A percentile compares a stretch with the other conserved stretches of the same genome.
These are phyloP conservation scores for Panulirus ornatus DNA, from an alignment of 1,140 invertebrate species.

Conservation along the genomic window DNA sequence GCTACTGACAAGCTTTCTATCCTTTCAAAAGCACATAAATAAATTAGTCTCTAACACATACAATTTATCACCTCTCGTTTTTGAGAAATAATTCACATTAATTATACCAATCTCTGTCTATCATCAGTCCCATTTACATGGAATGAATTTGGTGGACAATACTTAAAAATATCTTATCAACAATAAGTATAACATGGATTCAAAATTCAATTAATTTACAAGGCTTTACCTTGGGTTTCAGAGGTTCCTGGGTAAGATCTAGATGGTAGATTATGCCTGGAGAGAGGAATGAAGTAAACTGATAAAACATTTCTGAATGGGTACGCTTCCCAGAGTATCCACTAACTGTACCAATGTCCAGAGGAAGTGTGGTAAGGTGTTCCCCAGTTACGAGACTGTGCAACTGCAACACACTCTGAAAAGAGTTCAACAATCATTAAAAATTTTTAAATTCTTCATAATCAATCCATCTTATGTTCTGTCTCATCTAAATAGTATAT, in stretches of 20 bases:
- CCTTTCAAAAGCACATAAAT: too few relatives aligned
- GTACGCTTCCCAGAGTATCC: constrained; percentile 91
- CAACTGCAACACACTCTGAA: constrained; percentile 90
- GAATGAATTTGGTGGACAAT: too few relatives aligned
- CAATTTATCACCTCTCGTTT: too few relatives aligned
- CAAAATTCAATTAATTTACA: background rate
- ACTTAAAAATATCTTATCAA: too few relatives aligned
- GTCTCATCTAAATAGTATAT: too few relatives aligned
- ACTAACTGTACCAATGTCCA: constrained; percentile 92
- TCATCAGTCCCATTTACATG: too few relatives aligned
- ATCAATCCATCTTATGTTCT: too few relatives aligned
- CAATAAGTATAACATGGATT: too few relatives aligned
- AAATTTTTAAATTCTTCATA: background rate
- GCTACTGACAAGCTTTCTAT: too few relatives aligned
- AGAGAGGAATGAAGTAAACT: constrained; percentile 95
- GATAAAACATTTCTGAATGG: constrained; percentile 94
- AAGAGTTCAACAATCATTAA: constrained; percentile 76
- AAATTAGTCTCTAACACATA: too few relatives aligned
- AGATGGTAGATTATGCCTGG: constrained; percentile 94
- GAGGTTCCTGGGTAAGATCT: constrained; percentile 85
- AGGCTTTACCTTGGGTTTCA: constrained; percentile 83
- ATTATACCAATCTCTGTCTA: too few relatives aligned
- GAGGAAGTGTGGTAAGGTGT: constrained; percentile 85
- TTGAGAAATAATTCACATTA: too few relatives aligned
- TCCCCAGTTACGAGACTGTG: constrained; percentile 87